Evolutionary conservation across 2,888 invertebrate genomes (phyloP).

Genomic region (Synanthedon andrenaeformis): DNA sequence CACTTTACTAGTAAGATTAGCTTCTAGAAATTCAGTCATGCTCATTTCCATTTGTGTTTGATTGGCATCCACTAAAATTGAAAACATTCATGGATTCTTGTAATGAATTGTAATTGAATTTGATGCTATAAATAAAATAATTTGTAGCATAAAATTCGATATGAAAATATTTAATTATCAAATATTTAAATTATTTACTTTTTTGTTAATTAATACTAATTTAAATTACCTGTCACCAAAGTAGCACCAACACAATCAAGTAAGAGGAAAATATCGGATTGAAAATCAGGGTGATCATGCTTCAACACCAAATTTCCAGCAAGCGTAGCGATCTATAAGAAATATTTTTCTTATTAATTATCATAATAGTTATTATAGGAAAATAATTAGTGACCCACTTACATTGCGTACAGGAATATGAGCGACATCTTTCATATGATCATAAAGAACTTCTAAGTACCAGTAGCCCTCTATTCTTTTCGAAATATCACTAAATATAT

Average conservation of each 20-base stretch:
- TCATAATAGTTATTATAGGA: not conserved
- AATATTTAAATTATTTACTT: too few species aligned
- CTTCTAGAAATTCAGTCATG: constrained; percentile 33
- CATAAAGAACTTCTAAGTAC: constrained; percentile 68
- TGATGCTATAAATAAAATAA: not conserved
- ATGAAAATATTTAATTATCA: too few species aligned
- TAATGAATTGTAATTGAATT: not conserved
- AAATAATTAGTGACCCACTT: constrained; percentile 20
- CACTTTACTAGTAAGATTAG: constrained; percentile 36
- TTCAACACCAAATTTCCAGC: constrained; percentile 80
- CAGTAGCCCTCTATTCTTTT: constrained; percentile 45
- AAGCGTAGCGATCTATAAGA: constrained; percentile 70
- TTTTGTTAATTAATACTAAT: too few species aligned
- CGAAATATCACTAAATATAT: constrained; percentile 38
- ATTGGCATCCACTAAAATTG: not conserved
- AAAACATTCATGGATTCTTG: not conserved
- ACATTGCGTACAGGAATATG: constrained; percentile 79
- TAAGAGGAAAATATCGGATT: constrained; percentile 76
- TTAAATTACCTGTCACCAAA: not conserved
- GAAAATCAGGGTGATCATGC: constrained; percentile 74
- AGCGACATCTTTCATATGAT: constrained; percentile 76
- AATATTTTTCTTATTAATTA: not conserved
- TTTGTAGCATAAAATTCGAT: not conserved
- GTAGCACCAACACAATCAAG: constrained; percentile 39
- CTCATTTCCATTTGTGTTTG: not conserved